Conservation (phyloP, 2,113 vertebrate genomes). For the Globicephala melas region DNA sequence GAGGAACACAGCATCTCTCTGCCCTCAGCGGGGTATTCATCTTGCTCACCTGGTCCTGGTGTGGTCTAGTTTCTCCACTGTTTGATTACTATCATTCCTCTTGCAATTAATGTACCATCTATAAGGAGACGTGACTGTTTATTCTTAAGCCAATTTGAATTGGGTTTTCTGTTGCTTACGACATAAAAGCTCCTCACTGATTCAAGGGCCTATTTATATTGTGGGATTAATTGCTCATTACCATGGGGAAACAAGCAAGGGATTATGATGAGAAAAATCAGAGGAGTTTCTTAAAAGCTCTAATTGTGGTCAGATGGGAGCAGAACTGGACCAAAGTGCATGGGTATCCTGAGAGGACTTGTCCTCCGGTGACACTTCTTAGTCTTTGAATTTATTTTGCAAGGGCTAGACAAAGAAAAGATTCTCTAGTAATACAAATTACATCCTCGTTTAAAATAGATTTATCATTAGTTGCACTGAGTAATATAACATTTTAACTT, state of each 20-base stretch:
- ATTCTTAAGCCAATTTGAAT: slow-evolving; percentile 6
- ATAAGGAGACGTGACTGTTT: neutral
- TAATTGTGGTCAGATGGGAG: neutral
- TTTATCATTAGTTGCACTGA: neutral
- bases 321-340: neutral
- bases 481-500: neutral
- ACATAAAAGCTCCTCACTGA: neutral
- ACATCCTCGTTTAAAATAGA: neutral
- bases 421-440: neutral
- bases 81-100: neutral
- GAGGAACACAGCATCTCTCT: neutral
- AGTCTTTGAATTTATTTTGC: slow-evolving; percentile 1
- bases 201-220: neutral
- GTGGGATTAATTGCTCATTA: slow-evolving; percentile 14
- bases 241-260: neutral
- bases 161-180: neutral
- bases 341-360: neutral
- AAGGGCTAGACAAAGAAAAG: neutral
- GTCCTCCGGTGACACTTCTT: neutral
- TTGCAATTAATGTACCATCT: neutral
- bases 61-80: neutral
- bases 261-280: neutral
- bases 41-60: neutral
- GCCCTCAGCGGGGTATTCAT: neutral
- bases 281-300: neutral